Percentiles rank a stretch among this genome's conserved stretches.
Evolutionary conservation across 1,140 invertebrate genomes (phyloP).

Genomic region (Drosophila ironensis): DNA sequence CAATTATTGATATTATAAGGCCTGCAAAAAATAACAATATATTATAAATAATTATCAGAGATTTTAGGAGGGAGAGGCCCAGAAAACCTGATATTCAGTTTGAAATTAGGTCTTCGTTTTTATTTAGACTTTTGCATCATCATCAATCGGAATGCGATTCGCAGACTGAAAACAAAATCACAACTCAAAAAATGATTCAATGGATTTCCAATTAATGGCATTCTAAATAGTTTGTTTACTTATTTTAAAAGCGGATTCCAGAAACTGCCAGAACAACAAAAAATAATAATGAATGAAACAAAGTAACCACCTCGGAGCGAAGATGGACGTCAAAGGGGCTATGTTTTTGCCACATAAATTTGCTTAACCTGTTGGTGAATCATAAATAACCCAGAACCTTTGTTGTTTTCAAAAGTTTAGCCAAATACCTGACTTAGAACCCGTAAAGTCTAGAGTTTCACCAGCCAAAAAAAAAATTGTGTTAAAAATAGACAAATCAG

Average conservation of each 20-base stretch:
- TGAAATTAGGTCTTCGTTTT: slow-evolving; percentile 77
- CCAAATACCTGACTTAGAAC: slow-evolving; percentile 9
- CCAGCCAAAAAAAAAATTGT: slow-evolving; percentile 24
- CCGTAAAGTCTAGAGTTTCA: slow-evolving; percentile 5
- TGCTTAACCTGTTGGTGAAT: slow-evolving; percentile 62
- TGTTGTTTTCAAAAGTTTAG: slow-evolving; percentile 21
- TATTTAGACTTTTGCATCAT: slow-evolving; percentile 76
- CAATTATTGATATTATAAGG: slow-evolving; percentile 35
- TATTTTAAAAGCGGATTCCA: slow-evolving; percentile 24
- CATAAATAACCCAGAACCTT: slow-evolving; percentile 40
- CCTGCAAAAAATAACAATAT: slow-evolving; percentile 22
- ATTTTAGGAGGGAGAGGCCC: slow-evolving; percentile 19
- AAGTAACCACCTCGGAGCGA: not conserved
- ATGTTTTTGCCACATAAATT: slow-evolving; percentile 45
- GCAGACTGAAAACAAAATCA: slow-evolving; percentile 20
- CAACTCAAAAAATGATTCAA: slow-evolving; percentile 51
- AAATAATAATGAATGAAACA: slow-evolving; percentile 12
- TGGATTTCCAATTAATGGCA: slow-evolving; percentile 17
- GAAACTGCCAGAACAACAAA: slow-evolving; percentile 18
- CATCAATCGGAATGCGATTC: slow-evolving; percentile 35
- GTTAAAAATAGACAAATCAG: slow-evolving; percentile 35
- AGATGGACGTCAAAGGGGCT: slow-evolving; percentile 10
- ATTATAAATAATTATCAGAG: slow-evolving; percentile 42
- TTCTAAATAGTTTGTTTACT: slow-evolving; percentile 17
- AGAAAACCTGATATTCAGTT: slow-evolving; percentile 51